Evolutionary conservation across 1,140 invertebrate species (phyloP), one percentile per base, ranked within the genome.

Genomic region (Hylaeus anthracinus): DNA sequence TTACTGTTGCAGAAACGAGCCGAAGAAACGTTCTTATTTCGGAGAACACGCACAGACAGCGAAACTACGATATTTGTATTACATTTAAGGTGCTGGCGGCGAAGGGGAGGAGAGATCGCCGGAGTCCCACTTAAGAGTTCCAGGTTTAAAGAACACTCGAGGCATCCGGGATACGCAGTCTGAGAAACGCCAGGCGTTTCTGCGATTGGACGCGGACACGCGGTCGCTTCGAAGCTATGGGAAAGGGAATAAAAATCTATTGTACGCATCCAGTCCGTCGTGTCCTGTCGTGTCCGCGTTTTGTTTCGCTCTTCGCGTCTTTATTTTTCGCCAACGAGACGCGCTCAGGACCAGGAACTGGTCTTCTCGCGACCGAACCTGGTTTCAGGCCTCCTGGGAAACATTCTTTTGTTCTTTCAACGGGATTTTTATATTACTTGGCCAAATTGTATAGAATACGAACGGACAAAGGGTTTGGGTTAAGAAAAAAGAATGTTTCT

Each of bases 171-270:
- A 78, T 53, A 39, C 45, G 15, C 58, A 37, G 58, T 48, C 45
- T 60, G 45, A 71, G 67, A 77, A 72, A 72, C 67, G 69, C 14
- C 64, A 26, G 26, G 26, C 55, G n/a, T 72, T 72, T 45, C 45
- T 61, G n/a, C 67, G 67, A 78, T 63, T 43, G 67, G n/a, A 14
- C n/a, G 56, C 37, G 39, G 65, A 51, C 74, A 61, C 55, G 66
- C 55, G 65, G 37, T 10, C 37, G 48, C n/a, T 56, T 15, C 5
- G 55, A 60, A 58, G 76, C 15, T 43, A 41, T 65, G 79, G 48
- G 73, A 77, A 81, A 70, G 65, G 73, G 61, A 56, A 77, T 77
- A 69, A 81, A 81, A 81, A 81, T 53, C 65, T 45, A 81, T 81
- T 81, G 79, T 70, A 37, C 26, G 37, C 48, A 45, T 60, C 64